Evolutionary conservation across 1,140 invertebrate species (phyloP).

Genomic region (Diabrotica virgifera): DNA sequence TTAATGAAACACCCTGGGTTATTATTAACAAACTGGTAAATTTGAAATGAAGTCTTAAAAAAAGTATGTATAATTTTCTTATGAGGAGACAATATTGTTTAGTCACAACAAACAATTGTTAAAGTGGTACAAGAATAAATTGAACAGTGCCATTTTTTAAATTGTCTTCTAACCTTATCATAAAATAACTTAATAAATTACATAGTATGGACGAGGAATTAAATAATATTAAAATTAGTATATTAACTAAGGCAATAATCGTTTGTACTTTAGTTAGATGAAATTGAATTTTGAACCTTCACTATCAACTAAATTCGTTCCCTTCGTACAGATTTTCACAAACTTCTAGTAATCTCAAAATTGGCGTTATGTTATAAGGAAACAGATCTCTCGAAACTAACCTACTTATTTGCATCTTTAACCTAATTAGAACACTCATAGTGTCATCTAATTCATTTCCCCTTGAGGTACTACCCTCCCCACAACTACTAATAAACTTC

Average conservation of each 20-base stretch:
- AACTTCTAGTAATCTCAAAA: conserved; percentile 76
- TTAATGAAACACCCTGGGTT: too few relatives aligned
- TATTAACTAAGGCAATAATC: background rate
- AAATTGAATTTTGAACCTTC: background rate
- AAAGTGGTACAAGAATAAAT: too few relatives aligned
- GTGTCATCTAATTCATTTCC: conserved; percentile 71
- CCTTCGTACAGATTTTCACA: conserved; percentile 85
- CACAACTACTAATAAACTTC: conserved; percentile 76
- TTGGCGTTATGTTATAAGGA: conserved; percentile 87
- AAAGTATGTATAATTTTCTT: too few relatives aligned
- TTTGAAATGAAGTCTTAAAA: too few relatives aligned
- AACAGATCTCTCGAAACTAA: conserved; percentile 79
- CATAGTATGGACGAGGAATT: too few relatives aligned
- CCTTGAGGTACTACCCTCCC: conserved; percentile 49
- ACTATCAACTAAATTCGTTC: conserved; percentile 64
- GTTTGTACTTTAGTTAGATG: conserved; percentile 1
- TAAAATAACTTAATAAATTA: too few relatives aligned
- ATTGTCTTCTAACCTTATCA: too few relatives aligned
- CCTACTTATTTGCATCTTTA: conserved; percentile 76
- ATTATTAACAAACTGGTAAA: too few relatives aligned
- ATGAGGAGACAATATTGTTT: too few relatives aligned
- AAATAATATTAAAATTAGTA: too few relatives aligned
- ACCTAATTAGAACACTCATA: conserved; percentile 77
- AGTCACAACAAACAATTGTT: too few relatives aligned
- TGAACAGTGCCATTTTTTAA: too few relatives aligned